A percentile compares a stretch with the other conserved stretches of the same genome.
Evolutionary conservation across 2,888 invertebrate species (phyloP).

Genomic region (Alloscopus bannaensis): DNA sequence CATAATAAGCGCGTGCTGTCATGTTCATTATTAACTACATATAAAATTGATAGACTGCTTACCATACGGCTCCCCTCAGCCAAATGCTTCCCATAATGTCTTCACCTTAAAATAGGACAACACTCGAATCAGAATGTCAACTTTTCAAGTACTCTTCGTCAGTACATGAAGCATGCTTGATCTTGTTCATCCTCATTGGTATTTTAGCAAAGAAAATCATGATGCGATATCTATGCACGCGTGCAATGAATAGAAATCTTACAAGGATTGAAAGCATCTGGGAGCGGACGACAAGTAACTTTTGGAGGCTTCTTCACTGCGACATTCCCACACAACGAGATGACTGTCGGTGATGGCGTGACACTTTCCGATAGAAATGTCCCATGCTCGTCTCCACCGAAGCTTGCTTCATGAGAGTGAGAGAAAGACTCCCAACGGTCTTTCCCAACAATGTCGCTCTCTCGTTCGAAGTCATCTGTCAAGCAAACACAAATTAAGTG

Average conservation of each 20-base stretch:
- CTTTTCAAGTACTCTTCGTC: neutral
- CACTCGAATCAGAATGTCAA: slow-evolving; percentile 19
- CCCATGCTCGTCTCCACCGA: slow-evolving; percentile 52
- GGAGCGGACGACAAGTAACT: slow-evolving; percentile 82
- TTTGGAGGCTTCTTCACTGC: slow-evolving; percentile 62
- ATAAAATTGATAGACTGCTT: slow-evolving; percentile 26
- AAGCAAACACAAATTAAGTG: no score
- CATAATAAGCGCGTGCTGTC: no score
- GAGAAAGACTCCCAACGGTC: slow-evolving; percentile 44
- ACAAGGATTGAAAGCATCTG: slow-evolving; percentile 90
- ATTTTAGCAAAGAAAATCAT: neutral
- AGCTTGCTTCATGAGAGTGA: slow-evolving; percentile 30
- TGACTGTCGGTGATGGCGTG: slow-evolving; percentile 62
- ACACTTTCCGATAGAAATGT: slow-evolving; percentile 60
- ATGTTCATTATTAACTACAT: no score
- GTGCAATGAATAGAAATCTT: neutral
- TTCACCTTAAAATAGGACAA: slow-evolving; percentile 77
- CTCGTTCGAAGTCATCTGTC: slow-evolving; percentile 46
- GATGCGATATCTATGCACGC: neutral
- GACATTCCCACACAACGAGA: slow-evolving; percentile 64
- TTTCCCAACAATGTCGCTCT: slow-evolving; percentile 48
- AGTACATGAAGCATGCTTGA: no score
- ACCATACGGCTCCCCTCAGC: slow-evolving; percentile 89
- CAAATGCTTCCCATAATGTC: slow-evolving; percentile 91
- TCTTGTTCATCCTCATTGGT: neutral